phyloP scores from a whole-genome alignment of 2,113 vertebrate genomes.

The Prinia subflava region DNA sequence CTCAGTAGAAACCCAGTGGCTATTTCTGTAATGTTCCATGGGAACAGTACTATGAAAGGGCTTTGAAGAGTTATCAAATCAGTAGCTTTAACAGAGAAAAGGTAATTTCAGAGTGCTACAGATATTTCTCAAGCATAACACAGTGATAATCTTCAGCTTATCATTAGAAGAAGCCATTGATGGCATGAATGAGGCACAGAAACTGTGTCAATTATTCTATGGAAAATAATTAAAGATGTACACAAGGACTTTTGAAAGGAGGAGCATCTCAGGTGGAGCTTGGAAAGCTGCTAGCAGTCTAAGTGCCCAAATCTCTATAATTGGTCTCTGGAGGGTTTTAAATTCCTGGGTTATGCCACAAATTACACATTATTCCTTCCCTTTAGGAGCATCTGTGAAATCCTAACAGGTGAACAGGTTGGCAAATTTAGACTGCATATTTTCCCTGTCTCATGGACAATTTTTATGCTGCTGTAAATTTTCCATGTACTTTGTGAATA shows the following conservation, averaged over 20 bases:
- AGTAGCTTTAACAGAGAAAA: background rate
- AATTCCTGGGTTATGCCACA: background rate
- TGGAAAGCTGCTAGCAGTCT: background rate
- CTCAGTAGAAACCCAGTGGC: background rate
- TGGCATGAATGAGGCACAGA: background rate
- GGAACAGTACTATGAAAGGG: background rate
- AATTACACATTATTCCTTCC: background rate
- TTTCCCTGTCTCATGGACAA: background rate
- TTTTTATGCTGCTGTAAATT: background rate
- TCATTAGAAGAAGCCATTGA: background rate
- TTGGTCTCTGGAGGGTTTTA: background rate
- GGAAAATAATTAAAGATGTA: background rate
- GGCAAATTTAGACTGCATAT: background rate
- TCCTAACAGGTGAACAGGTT: background rate
- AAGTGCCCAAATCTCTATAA: background rate
- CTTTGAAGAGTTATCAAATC: background rate
- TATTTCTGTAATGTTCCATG: background rate
- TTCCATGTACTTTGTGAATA: background rate
- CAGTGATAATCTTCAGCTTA: background rate
- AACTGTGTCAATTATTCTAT: background rate
- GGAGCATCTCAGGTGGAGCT: background rate
- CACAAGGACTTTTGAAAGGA: background rate
- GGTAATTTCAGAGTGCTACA: background rate
- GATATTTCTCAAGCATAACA: background rate
- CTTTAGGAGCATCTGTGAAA: constrained; percentile 3